Conservation (phyloP, 2,113 vertebrate genomes). For the Delphinapterus leucas region DNA sequence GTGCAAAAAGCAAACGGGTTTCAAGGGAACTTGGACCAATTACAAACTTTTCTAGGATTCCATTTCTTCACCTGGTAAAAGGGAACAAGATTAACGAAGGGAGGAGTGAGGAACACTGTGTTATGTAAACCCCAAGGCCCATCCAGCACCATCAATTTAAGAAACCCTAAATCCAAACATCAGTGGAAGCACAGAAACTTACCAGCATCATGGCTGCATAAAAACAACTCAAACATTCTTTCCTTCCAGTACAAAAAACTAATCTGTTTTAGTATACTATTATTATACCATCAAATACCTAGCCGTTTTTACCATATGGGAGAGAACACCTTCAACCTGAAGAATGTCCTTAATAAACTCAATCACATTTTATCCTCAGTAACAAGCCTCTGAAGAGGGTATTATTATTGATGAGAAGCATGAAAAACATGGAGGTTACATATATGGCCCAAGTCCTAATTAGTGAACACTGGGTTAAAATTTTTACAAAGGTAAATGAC, state of each 20-base stretch:
- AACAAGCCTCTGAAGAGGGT: background rate
- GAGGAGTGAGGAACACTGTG: background rate
- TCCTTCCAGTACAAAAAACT: constrained; percentile 4
- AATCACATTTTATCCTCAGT: background rate
- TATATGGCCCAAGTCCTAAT: background rate
- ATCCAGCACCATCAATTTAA: background rate
- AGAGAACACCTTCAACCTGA: background rate
- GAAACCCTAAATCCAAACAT: background rate
- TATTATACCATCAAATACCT: background rate
- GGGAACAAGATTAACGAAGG: background rate
- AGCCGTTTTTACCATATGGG: background rate
- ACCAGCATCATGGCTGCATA: background rate
- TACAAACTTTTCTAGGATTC: background rate
- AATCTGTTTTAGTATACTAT: background rate
- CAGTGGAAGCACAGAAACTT: background rate
- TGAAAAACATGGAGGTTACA: background rate
- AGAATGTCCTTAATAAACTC: background rate
- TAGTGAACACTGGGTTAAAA: background rate
- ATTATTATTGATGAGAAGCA: background rate
- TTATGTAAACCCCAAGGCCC: background rate
- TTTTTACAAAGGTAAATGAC: background rate
- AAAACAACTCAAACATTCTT: background rate
- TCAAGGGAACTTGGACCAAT: background rate
- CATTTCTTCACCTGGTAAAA: background rate
- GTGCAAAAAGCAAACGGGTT: background rate